Conservation (phyloP, 2,888 invertebrate species). For the Atethmia centrago region DNA sequence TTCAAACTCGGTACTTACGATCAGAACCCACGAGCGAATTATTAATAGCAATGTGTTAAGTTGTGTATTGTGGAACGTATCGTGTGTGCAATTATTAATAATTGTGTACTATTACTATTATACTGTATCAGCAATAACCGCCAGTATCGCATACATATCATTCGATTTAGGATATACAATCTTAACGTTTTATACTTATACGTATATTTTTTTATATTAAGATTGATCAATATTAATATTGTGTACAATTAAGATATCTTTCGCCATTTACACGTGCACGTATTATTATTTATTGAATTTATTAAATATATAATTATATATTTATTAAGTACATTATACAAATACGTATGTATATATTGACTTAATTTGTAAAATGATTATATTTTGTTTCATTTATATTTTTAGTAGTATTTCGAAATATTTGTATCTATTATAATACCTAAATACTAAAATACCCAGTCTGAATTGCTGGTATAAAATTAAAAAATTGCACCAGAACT, state of each 20-base stretch:
- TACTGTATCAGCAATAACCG: constrained; percentile 82
- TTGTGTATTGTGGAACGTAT: constrained; percentile 68
- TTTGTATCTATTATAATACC: neutral
- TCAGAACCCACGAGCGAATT: constrained; percentile 69
- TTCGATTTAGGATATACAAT: constrained; percentile 82
- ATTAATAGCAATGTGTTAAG: constrained; percentile 64
- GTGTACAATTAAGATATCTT: constrained; percentile 45
- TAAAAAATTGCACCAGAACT: constrained; percentile 18
- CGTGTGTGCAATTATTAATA: constrained; percentile 68
- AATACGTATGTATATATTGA: neutral
- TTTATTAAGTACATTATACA: constrained; percentile 7
- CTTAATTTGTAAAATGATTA: too few species aligned
- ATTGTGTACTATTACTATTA: constrained; percentile 65
- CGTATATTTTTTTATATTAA: constrained; percentile 66
- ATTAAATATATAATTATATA: constrained; percentile 14
- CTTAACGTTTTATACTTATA: constrained; percentile 73
- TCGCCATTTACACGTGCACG: constrained; percentile 51
- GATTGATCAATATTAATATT: constrained; percentile 54
- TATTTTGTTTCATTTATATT: neutral
- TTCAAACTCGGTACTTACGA: constrained; percentile 20
- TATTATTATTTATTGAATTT: constrained; percentile 28
- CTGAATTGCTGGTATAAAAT: neutral
- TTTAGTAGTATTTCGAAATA: constrained; percentile 3
- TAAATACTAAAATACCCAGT: neutral
- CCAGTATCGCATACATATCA: constrained; percentile 89